Evolutionary conservation across 2,888 invertebrate genomes (phyloP), one percentile per base, ranked within the genome.

Genomic region (Scaptomyza tumidula): DNA sequence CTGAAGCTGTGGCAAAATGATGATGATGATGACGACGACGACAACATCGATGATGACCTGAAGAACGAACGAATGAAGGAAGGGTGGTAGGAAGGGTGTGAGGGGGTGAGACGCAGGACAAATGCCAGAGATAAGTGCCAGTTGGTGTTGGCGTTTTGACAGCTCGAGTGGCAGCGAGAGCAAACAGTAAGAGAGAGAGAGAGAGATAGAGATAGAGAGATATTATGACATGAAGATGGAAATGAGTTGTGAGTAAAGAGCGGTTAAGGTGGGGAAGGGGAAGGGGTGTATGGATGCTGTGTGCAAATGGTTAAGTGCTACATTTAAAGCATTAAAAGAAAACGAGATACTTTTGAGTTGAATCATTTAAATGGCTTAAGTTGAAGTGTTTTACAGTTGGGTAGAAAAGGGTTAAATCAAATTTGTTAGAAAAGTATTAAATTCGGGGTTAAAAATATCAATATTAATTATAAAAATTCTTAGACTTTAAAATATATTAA

Each of bases 141-240:
- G 77, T 66, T 71, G 77, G 66, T 65, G 77, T 65, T 83, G 83
- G 74, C 75, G 59, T 61, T 78, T 74, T 80, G 84, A 80, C 80
- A 83, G 70, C 45, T 68, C 55, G 69, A 63, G 59, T 67, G 63
- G 61, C 50, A 52, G 44, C 67, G n/a, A 19, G n/a, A 41, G 62
- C 52, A 48, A 11, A 29, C 27, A 33, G 31, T 14, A 7, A 46
- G 14, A 11, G 14, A 13, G 29, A 58, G 13, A 35, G 35, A 35
- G 35, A 35, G 0, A 16, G 16, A 41, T 2, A 14, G 9, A 41
- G 14, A 39, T 3, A 1, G 16, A 10, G 10, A 41, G 9, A 41
- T 16, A 16, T 41, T 6, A n/a, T 24, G 5, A 29, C 4, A 16
- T 14, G 10, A 10, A 41, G 41, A 41, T 41, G 41, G 41, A 41